Evolutionary conservation across 2,797 vertebrate genomes (phyloP).

Genomic region (Tokudaia tokunoshimensis): DNA sequence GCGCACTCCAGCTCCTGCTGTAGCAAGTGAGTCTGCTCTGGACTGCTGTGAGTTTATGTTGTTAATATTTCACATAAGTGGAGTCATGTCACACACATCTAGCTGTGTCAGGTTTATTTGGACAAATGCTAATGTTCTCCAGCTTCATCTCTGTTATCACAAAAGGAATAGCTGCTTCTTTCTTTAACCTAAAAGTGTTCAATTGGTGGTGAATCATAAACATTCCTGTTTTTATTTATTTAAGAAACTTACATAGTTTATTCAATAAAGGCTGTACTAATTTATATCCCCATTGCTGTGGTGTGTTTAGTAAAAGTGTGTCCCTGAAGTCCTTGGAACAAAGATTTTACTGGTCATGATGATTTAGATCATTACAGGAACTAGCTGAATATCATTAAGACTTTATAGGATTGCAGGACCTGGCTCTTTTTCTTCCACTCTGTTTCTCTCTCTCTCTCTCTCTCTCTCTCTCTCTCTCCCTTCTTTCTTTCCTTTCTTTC

Average conservation of each 20-base stretch:
- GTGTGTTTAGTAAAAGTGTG: not conserved
- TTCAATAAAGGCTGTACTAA: not conserved
- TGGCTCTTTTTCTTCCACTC: not conserved
- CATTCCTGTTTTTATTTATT: not conserved
- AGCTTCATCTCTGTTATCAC: not conserved
- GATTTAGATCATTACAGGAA: not conserved
- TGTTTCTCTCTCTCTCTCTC: not conserved
- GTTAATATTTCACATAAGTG: not conserved
- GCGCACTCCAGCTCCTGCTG: rapidly evolving
- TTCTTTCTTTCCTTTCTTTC: too few species aligned
- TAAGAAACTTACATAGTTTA: not conserved
- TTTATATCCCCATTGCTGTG: too few species aligned
- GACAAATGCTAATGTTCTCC: not conserved
- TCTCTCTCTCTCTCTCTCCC: too few species aligned
- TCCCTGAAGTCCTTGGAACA: rapidly evolving
- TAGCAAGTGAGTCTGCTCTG: not conserved
- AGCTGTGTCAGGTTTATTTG: not conserved
- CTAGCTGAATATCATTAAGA: rapidly evolving
- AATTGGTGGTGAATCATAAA: not conserved
- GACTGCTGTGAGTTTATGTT: not conserved
- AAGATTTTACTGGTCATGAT: not conserved
- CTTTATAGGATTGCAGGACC: not conserved
- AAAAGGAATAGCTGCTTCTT: not conserved
- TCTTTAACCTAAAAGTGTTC: not conserved
- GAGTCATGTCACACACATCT: not conserved